phyloP scores from a whole-genome alignment of 2,888 invertebrate species.

The Scaptomyza flava region DNA sequence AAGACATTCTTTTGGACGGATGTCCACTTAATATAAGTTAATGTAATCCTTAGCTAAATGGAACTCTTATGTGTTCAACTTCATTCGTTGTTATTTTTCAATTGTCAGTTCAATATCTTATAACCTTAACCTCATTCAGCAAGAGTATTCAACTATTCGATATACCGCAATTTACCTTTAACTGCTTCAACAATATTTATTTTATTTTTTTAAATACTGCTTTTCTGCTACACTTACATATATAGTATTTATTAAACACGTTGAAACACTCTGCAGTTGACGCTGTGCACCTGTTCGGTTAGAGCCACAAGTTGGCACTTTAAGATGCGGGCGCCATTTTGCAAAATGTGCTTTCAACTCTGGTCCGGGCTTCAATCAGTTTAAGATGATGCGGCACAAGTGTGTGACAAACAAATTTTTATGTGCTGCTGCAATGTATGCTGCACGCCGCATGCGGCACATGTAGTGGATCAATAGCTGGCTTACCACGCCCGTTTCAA shows the following conservation, averaged over 20 bases:
- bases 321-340: slow-evolving; percentile 80
- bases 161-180: background rate
- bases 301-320: slow-evolving; percentile 83
- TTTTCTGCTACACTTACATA: too few species aligned
- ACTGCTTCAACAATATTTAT: background rate
- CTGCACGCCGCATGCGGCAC: slow-evolving; percentile 62
- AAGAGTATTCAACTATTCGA: background rate
- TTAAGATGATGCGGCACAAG: slow-evolving; percentile 45
- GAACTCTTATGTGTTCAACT: too few species aligned
- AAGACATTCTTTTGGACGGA: too few species aligned
- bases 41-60: too few species aligned
- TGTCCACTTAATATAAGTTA: too few species aligned
- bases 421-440: slow-evolving; percentile 31
- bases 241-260: slow-evolving; percentile 2
- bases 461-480: slow-evolving; percentile 78
- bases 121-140: too few species aligned
- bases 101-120: too few species aligned
- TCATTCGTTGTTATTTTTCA: too few species aligned
- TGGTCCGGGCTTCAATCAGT: slow-evolving; percentile 18
- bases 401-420: background rate
- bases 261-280: background rate
- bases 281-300: slow-evolving; percentile 78
- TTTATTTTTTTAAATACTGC: background rate
- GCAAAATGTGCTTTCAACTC: slow-evolving; percentile 46
- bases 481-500: slow-evolving; percentile 64